These are phyloP conservation scores for Harpalus rubripes DNA, from an alignment of 2,888 invertebrate genomes.

Conservation along the genomic window DNA sequence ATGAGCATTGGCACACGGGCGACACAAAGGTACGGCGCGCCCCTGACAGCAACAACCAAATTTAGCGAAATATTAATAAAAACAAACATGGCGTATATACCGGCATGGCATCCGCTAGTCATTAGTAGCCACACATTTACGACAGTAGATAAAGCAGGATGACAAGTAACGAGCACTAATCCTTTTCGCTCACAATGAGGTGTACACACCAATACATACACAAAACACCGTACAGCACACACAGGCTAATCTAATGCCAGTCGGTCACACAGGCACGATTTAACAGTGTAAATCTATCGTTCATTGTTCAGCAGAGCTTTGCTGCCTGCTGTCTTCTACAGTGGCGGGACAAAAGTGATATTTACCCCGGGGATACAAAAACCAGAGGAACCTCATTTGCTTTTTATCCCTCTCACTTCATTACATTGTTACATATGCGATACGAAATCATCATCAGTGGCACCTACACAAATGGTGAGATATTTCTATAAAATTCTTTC, in stretches of 20 bases:
- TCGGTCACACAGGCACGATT: slow-evolving; percentile 6
- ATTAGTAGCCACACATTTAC: slow-evolving; percentile 7
- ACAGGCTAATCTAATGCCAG: slow-evolving; percentile 11
- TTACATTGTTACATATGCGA: background rate
- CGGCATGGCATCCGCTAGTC: background rate
- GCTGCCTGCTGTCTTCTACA: background rate
- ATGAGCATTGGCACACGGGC: no score
- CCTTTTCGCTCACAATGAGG: slow-evolving; percentile 11
- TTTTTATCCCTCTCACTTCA: background rate
- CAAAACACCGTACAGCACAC: slow-evolving; percentile 2
- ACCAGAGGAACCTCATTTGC: background rate
- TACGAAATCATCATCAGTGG: no score
- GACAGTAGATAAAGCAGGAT: slow-evolving; percentile 1
- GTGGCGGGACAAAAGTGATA: background rate
- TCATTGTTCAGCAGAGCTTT: background rate
- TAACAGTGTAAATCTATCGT: slow-evolving; percentile 4
- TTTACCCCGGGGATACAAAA: background rate
- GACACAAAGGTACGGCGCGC: no score
- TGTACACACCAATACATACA: background rate
- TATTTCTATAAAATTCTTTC: no score
- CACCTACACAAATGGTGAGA: no score
- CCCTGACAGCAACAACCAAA: no score
- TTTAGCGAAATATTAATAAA: no score
- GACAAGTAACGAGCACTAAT: slow-evolving; percentile 18
- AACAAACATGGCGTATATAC: background rate